Evolutionary conservation across 2,797 vertebrate species (phyloP).

Genomic region (Xenops minutus): DNA sequence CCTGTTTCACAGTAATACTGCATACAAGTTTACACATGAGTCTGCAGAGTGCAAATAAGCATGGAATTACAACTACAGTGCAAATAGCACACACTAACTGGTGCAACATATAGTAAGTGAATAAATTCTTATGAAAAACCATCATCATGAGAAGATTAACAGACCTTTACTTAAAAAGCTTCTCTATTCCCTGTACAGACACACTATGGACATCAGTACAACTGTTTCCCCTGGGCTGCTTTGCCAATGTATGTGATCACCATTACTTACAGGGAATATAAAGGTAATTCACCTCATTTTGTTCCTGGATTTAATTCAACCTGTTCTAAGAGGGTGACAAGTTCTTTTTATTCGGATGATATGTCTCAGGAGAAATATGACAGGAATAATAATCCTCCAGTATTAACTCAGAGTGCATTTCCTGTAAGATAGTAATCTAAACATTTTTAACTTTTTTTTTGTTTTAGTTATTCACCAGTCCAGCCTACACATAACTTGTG

Average conservation of each 20-base stretch:
- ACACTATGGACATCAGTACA: not conserved
- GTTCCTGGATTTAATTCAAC: constrained; percentile 37
- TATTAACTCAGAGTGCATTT: not conserved
- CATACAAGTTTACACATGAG: not conserved
- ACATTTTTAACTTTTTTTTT: not conserved
- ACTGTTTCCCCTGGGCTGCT: not conserved
- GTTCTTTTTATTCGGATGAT: not conserved
- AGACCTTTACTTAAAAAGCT: not conserved
- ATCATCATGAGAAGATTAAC: not conserved
- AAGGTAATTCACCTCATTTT: constrained; percentile 20
- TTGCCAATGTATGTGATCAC: not conserved
- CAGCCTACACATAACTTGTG: not conserved
- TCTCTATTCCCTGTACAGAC: not conserved
- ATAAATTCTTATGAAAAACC: not conserved
- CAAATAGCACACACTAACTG: not conserved
- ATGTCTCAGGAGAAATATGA: not conserved
- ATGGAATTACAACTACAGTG: not conserved
- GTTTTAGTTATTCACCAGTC: not conserved
- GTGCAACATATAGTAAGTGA: not conserved
- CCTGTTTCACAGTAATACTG: not conserved
- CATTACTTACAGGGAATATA: not conserved
- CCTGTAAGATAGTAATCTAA: not conserved
- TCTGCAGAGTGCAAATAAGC: not conserved
- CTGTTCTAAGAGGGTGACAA: not conserved
- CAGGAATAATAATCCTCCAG: not conserved